Base-by-base conservation (phyloP, 2,888 invertebrate species). In the Boloria euphrosyne region DNA sequence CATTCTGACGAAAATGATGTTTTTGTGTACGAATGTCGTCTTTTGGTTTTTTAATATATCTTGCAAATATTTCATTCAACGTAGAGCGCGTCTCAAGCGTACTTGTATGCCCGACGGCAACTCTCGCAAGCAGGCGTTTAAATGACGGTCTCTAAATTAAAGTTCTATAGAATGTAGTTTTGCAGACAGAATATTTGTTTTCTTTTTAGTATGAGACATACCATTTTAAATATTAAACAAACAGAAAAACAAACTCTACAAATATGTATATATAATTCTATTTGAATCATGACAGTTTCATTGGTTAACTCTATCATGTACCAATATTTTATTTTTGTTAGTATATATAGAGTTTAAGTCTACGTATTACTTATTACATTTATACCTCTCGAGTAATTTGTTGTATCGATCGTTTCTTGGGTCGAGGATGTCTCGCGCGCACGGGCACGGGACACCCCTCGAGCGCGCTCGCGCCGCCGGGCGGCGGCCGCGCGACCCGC, bases 401-500 rank as follows among this genome's bases (percentile, higher is more conserved):
- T 68, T 96, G 96, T 70, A 95, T 93, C 66, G 95, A 96, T 77
- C 95, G 95, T 85, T 95, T 95, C 80, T 95, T 94, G 64, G 94
- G 93, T 70, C 95, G 93, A 50, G 94, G 93, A 66, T 95, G 95
- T 68, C 96, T 93, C 77, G 95, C 94, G 70, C 96, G 93, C 68
- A 95, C 95, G 54, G 97, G 96, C 75, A 97, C 95, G 47, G 97
- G 97, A 80, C 96, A 96, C 68, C 96, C 96, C 87, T 98, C 98
- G 73, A 98, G 93, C 72, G 96, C 96, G 80, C 96, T 96, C 73
- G 96, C 94, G 84, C 95, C 95, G 66, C 98, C 97, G 18, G 98
- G 98, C 66, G 98, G 98, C 63, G 98, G 98, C 77, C 98, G 94
- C 82, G 98, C 97, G 65, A 98, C 97, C 73, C 98, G 94, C 99